Evolutionary conservation across 2,797 vertebrate genomes (phyloP), one percentile per base, ranked within the genome.

Genomic region (Apogon talboti): DNA sequence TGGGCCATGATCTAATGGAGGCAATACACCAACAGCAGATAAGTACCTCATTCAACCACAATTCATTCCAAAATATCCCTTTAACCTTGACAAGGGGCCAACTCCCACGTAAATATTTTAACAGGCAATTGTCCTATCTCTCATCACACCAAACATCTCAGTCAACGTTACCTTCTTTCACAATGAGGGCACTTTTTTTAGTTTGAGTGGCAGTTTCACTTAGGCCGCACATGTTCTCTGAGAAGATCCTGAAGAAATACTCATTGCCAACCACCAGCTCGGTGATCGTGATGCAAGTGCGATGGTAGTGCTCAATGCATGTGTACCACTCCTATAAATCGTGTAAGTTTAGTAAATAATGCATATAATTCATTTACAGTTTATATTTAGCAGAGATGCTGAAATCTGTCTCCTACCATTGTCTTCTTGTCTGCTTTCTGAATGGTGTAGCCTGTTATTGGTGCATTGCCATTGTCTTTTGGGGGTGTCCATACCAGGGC

Each of bases 351-450:
- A 10, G 19, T 60, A 6, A 71, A 15, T 52, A 66, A n/a, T 14
- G 1, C 11, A 33, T 11, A 18, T 19, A 52, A 12, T 57, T 42
- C 5, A 48, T 13, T 37, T 2, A 11, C 6, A 16, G 2, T 44
- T 61, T 72, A 0, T 53, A 1, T 21, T 56, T 16, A 6, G 21
- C 6, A 1, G 30, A 19, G 19, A 46, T 30, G 14, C 8, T 13
- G 33, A 10, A 54, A 37, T 21, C 8, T 1, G 45, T 38, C 24
- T 58, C 66, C 10, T 85, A 99, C 98, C 98, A 99, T 99, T 45
- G 97, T 99, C 87, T 99, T 99, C 81, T 97, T 98, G 84, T 99
- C 98, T 21, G 98, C 98, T 92, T 99, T 99, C 91, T 99, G 97
- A 87, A 99, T 98, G 3, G 97, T 99, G 82, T 99, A 99, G 56